Evolutionary conservation across 2,113 vertebrate genomes (phyloP).

Genomic region (Mohoua ochrocephala): DNA sequence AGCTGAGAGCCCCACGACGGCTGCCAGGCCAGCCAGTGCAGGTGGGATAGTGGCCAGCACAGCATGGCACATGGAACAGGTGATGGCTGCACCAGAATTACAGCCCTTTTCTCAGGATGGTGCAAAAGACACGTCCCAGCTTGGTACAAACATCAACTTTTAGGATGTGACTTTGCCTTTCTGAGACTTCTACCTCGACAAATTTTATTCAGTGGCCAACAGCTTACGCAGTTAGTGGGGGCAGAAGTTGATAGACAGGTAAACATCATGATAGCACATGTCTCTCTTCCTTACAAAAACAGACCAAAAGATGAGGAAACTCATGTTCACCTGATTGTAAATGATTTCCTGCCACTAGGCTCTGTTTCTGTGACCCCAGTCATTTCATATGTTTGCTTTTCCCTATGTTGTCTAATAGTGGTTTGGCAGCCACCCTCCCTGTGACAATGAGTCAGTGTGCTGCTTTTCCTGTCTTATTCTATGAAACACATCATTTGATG

Average conservation of each 20-base stretch:
- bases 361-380: neutral
- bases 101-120: neutral
- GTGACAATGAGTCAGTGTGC: conserved; percentile 5
- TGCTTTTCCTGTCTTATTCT: conserved; percentile 17
- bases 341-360: neutral
- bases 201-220: neutral
- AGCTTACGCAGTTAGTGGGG: neutral
- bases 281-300: neutral
- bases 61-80: rapidly evolving
- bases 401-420: neutral
- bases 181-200: neutral
- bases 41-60: neutral
- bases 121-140: neutral
- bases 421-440: neutral
- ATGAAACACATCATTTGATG: neutral
- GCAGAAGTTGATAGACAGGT: neutral
- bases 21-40: neutral
- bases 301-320: neutral
- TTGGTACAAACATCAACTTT: neutral
- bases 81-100: neutral
- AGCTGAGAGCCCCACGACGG: rapidly evolving
- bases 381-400: neutral
- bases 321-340: neutral
- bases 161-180: neutral
- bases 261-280: neutral